Evolutionary conservation across 2,113 vertebrate genomes (phyloP).

Genomic region (Pardalotus punctatus): DNA sequence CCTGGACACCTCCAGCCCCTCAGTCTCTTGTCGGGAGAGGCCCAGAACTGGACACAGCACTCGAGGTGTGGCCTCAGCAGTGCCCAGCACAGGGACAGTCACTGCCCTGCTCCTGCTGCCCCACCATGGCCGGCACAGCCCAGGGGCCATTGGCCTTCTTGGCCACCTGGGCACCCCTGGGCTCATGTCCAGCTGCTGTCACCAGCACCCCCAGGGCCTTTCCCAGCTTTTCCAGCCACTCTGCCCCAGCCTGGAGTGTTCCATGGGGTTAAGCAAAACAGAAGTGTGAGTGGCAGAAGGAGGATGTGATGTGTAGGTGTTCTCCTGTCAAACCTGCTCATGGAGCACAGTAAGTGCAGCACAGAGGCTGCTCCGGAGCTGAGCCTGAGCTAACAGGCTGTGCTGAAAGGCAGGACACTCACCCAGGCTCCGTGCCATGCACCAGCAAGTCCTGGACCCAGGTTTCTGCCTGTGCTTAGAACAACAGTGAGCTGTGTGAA

Average conservation of each 20-base stretch:
- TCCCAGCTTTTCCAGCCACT: background rate
- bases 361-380: background rate
- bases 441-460: background rate
- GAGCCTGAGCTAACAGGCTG: background rate
- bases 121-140: background rate
- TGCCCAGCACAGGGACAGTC: background rate
- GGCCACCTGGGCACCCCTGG: background rate
- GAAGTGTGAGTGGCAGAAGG: background rate
- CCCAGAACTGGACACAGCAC: rapidly evolving
- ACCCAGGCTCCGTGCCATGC: background rate
- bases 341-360: rapidly evolving
- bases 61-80: background rate
- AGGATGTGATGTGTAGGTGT: background rate
- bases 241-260: background rate
- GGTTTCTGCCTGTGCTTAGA: background rate
- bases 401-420: background rate
- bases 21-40: rapidly evolving
- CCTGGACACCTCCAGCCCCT: rapidly evolving
- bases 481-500: background rate
- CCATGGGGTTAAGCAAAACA: background rate
- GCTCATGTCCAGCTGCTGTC: background rate
- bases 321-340: background rate
- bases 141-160: too few species aligned
- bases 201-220: background rate
- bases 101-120: background rate